Evolutionary conservation across 2,797 vertebrate genomes (phyloP), one percentile per base, ranked within the genome.

Genomic region (Xenops minutus): DNA sequence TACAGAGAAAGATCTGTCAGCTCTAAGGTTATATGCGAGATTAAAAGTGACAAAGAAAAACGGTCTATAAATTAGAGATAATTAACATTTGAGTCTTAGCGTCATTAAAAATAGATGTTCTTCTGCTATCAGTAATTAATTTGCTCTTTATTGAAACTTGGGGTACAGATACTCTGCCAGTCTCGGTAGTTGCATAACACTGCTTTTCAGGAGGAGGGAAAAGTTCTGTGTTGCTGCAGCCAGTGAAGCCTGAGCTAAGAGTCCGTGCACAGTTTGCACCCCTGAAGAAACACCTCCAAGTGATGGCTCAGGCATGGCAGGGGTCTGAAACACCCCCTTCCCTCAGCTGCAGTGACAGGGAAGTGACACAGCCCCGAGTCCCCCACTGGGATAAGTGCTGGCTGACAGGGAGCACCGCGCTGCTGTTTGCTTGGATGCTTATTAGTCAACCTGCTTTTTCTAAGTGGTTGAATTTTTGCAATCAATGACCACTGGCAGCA

Each of bases 1-100:
- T 36, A 39, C 22, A 48, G 13, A 74, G 23, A 66, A 83, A 85
- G 58, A 80, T 44, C 56, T 88, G 78, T 68, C 41, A 46, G 44
- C 43, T 66, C 6, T 48, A 75, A 59, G 32, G 48, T 78, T 83
- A 80, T 17, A 24, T 0, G 1, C 66, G 37, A 56, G 49, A 85
- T 58, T 62, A 63, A 43, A 89, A 92, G 37, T 41, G 39, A 88
- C 61, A 74, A 85, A 85, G 71, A 89, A 83, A 89, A 93, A 88
- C 5, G 2, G 16, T 59, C 78, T 48, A 41, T 39, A 74, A 77
- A 63, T 83, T 51, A 87, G n/a, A 72, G 16, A 68, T 82, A 93
- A 94, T 72, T 88, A 89, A 51, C 64, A 66, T 54, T 54, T 72
- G 30, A 85, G 54, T 43, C 68, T 64, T 22, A 55, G 36, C 30